Evolutionary conservation across 2,888 invertebrate genomes (phyloP), one percentile per base, ranked within the genome.

Genomic region (Eupithecia tripunctaria): DNA sequence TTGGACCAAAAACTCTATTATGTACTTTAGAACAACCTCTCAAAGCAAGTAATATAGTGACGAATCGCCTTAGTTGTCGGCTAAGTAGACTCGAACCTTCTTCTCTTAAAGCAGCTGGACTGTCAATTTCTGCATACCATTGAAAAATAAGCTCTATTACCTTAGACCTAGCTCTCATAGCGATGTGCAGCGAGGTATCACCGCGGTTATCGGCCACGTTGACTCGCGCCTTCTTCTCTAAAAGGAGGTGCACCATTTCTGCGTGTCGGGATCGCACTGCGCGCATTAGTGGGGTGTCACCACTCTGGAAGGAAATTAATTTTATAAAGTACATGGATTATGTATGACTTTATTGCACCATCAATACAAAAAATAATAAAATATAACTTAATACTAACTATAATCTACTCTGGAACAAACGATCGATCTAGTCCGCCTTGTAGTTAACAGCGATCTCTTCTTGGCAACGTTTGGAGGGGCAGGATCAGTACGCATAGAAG

Each of bases 41-140:
- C 97, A 99, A 98, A 0, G 99, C 98, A 81, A 99, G n/a, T n/a
- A 97, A 89, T 99, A 99, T 59, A 99, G 94, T 27, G 97, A 98
- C 56, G 99, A 99, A 89, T 99, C 99, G 0, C 99, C 99, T 83
- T 98, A 96, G 84, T 97, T 97, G 87, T 98, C 98, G n/a, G 96
- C 96, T 6, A 98, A 98, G 70, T 97, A 97, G 32, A 99, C 98
- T 90, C 98, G 98, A 12, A 99, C 98, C 83, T 98, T 98, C 81
- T 97, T 97, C 84, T 99, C 98, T 77, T 99, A 91, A 77, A 99
- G 92, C 83, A 99, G 89, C 86, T 98, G 97, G 60, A 99, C 1
- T 8, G 7, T 0, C 99, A 85, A 98, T 97, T 86, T 99, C 98
- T 56, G 97, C 96, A 92, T 98, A 97, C 10, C 99, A 38, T 14